Base-by-base conservation (phyloP, 2,888 invertebrate genomes). In the Orchesellides sinensis region DNA sequence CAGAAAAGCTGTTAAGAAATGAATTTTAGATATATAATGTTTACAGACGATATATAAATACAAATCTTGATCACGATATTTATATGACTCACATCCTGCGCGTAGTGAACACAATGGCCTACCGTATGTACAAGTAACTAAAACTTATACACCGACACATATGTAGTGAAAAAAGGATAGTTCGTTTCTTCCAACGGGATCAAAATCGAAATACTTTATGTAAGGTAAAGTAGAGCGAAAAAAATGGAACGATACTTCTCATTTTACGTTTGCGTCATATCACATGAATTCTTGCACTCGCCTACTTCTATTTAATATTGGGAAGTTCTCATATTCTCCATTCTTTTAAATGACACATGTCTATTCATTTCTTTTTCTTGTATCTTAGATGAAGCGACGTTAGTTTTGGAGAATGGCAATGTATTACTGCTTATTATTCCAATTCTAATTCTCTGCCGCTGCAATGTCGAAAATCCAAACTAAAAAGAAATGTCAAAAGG, bases 101-200 rank as follows among this genome's bases (percentile, higher is more conserved):
- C 27, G 21, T 32, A 17, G 29, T 25, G 29, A 17, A 8, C 52
- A 52, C 52, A 8, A 25, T 23, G 5, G 10, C 23, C 21, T 21
- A 21, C 14, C 14, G 23, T 21, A 23, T 54, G 14, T 23, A 54
- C 21, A 52, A 6, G 17, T 21, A 35, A n/a, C n/a, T n/a, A 14
- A 35, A 35, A 40, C 21, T 45, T 65, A 49, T 25, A 49, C 45
- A 27, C 12, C 12, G 54, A 21, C 14, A 49, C 23, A 47, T 49
- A n/a, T 25, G 35, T 35, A 8, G 10, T 47, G 21, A 27, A 47
- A 72, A 23, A 78, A 12, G 40, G 45, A 59, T 12, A 45, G 32
- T 59, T 63, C 52, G 63, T 63, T 79, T 79, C 45, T 61, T 54
- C 52, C 70, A 79, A 69, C 78, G 70, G 63, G 78, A 79, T 79